Base-by-base conservation (phyloP, 2,888 invertebrate genomes). In the Oligia fasciuncula region DNA sequence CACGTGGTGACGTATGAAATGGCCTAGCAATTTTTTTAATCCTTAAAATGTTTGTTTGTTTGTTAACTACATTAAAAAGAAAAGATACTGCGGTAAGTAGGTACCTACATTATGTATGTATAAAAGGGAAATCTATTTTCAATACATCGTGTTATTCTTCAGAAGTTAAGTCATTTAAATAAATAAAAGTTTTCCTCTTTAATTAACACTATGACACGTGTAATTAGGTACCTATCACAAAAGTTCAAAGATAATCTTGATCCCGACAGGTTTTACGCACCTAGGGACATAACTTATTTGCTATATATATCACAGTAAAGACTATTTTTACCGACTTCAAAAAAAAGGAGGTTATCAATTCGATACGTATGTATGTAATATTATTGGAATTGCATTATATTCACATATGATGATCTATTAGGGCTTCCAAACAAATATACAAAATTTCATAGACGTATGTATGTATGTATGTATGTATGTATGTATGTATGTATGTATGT, bases 171-270 rank as follows among this genome's bases (percentile, higher is more conserved):
- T 29, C 19, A 57, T 51, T 57, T 4, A 51, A 29, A 57, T 49
- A 77, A 77, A 49, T 77, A 63, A 77, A 14, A 63, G 9, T 43
- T 62, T 40, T 54, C 23, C 51, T 46, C 51, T 43, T 62, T 62
- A 62, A 67, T 57, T 9, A 67, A 51, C 67, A 60, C 11, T 5
- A 19, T 23, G 57, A 49, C 29, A n/a, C 17, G 23, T 35, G 9
- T 40, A 54, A 35, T 49, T 17, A 29, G 1, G 11, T 17, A 40
- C 49, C 17, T 43, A 35, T n/a, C 6, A n/a, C 9, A 35, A 60
- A 54, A 76, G 23, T 66, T 71, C 66, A 82, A 54, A 67, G 51
- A 63, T 54, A 76, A 68, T 57, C 71, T 71, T 67, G 62, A 76
- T 67, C 1, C 43, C 2, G n/a, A 40, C 23, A n/a, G 11, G 35